phyloP scores from a whole-genome alignment of 1,140 invertebrate species.

The Spodoptera frugiperda region DNA sequence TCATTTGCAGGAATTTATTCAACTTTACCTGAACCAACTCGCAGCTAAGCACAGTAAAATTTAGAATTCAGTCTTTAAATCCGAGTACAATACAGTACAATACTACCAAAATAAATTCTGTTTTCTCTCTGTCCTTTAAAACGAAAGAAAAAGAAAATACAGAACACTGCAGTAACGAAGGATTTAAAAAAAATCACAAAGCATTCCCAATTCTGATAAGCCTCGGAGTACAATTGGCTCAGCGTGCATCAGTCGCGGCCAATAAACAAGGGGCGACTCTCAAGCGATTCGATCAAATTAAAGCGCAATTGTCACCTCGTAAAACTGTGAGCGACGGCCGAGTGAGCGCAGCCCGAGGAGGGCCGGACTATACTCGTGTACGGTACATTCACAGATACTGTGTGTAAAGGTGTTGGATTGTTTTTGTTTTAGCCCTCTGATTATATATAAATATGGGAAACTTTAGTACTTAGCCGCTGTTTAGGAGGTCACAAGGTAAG shows the following conservation, averaged over 20 bases:
- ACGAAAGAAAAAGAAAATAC: background rate
- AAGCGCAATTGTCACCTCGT: constrained; percentile 41
- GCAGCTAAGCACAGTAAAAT: too few species aligned
- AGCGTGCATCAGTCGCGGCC: background rate
- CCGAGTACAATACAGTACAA: background rate
- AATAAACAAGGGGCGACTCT: constrained; percentile 35
- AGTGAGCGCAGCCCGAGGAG: background rate
- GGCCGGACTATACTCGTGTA: background rate
- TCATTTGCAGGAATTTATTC: background rate
- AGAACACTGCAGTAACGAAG: background rate
- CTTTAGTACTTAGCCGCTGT: too few species aligned
- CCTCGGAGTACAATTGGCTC: background rate
- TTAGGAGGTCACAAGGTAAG: too few species aligned
- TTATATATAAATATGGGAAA: too few species aligned
- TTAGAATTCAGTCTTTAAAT: too few species aligned
- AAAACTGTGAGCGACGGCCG: background rate
- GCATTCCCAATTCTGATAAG: constrained; percentile 10
- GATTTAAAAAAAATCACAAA: constrained; percentile 7
- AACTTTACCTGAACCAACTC: too few species aligned
- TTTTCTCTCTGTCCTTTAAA: background rate
- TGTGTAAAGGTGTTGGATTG: too few species aligned
- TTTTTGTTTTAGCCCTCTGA: too few species aligned
- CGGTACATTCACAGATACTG: too few species aligned
- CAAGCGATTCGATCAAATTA: constrained; percentile 42
- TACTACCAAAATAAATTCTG: background rate